A percentile compares a stretch with the other conserved stretches of the same genome.
Evolutionary conservation across 2,113 vertebrate genomes (phyloP).

Genomic region (Ranitomeya variabilis): DNA sequence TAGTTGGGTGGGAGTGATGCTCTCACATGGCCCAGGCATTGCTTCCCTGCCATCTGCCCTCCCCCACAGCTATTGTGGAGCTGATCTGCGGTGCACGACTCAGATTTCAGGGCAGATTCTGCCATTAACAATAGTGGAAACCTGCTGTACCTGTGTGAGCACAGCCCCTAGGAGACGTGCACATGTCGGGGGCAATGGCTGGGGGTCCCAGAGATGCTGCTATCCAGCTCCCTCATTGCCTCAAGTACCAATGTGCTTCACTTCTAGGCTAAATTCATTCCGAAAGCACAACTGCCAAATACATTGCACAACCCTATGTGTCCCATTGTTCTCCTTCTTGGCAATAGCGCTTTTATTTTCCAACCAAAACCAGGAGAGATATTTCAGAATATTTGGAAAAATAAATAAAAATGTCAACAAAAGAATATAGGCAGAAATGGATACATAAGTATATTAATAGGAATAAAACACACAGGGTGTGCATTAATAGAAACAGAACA

Average conservation of each 20-base stretch:
- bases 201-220: neutral
- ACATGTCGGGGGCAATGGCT: neutral
- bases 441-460: too few relatives aligned
- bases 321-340: neutral
- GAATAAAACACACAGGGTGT: too few relatives aligned
- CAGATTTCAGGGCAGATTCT: constrained; percentile 18
- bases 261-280: neutral
- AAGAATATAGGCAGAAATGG: neutral
- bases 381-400: neutral
- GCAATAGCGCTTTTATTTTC: neutral
- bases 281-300: neutral
- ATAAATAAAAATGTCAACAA: neutral
- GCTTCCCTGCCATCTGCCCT: constrained; percentile 24
- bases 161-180: neutral
- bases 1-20: neutral
- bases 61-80: constrained; percentile 45
- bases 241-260: neutral
- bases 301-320: neutral
- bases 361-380: neutral
- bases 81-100: constrained; percentile 9
- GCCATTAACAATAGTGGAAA: neutral
- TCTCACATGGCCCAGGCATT: constrained; percentile 3
- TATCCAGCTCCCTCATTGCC: neutral
- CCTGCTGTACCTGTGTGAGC: neutral
- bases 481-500: too few relatives aligned